Evolutionary conservation across 2,797 vertebrate species (phyloP), one percentile per base, ranked within the genome.

Genomic region (Macrochelys suwanniensis): DNA sequence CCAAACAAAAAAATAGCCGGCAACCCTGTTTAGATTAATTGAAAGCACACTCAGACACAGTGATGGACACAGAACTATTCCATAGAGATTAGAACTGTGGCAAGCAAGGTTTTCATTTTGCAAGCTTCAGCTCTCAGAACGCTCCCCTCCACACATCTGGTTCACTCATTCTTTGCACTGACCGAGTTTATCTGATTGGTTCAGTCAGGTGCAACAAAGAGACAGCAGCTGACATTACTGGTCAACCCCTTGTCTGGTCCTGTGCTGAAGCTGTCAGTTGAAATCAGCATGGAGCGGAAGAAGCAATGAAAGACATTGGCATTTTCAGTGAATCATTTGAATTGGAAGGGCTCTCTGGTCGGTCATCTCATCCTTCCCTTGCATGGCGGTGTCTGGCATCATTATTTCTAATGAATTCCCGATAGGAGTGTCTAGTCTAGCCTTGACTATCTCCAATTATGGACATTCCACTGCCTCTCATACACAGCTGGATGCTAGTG

Each of bases 191-290:
- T 93, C 92, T 31, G 71, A 59, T 31, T 81, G 95, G 86, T 79
- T 93, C 88, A 87, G 91, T 94, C 90, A 92, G 92, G 91, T 37
- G 86, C 65, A 89, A 82, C 42, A 42, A 71, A n/a, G 65, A 71
- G n/a, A n/a, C 85, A 89, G 90, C 89, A 26, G 85, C 94, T 59
- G 81, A 33, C 28, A 37, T 82, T 82, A 76, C 57, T 28, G 53
- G 57, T 85, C 33, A 50, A 8, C 12, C 80, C 85, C 16, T 1
- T 6, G 76, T 31, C 7, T 9, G 54, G 23, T 82, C 50, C 85
- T 17, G 77, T 8, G 54, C 85, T 11, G n/a, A 83, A 2, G 1
- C 77, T 47, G 83, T 56, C 26, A 21, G 78, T 50, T 79, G 78
- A 80, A 90, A 56, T 3, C 84, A 96, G 90, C 93, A 88, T 53